A percentile compares a stretch with the other conserved stretches of the same genome.
Conservation (phyloP, 2,113 vertebrate genomes). For the Nothobranchius furzeri region DNA sequence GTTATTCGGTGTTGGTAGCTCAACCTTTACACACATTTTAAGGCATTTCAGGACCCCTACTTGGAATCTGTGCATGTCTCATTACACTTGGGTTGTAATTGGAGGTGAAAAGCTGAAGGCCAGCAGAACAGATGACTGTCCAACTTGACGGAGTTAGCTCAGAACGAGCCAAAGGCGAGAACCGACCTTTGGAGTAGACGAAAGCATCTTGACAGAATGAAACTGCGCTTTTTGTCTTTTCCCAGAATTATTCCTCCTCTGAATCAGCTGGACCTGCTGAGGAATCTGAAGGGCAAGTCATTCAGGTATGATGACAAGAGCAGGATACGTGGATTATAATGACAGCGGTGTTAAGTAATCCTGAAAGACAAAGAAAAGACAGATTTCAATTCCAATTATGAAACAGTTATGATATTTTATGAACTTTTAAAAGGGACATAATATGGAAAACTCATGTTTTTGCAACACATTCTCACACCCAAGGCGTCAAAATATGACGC, state of each 20-base stretch:
- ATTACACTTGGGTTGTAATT: slow-evolving; percentile 30
- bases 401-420: not conserved
- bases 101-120: slow-evolving; percentile 38
- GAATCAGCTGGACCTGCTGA: slow-evolving; percentile 94
- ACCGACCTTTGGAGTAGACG: slow-evolving; percentile 31
- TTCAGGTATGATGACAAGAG: slow-evolving; percentile 84
- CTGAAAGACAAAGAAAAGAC: not conserved
- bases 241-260: slow-evolving; percentile 92
- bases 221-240: slow-evolving; percentile 35
- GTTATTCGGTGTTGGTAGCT: not conserved
- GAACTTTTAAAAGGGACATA: too few species aligned
- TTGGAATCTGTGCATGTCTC: slow-evolving; percentile 2
- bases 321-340: not conserved
- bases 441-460: too few species aligned
- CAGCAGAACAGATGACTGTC: not conserved
- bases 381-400: not conserved
- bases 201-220: slow-evolving; percentile 15
- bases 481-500: too few species aligned
- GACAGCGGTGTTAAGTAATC: not conserved
- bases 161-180: not conserved
- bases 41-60: not conserved
- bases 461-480: too few species aligned
- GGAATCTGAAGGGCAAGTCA: slow-evolving; percentile 95
- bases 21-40: slow-evolving; percentile 15
- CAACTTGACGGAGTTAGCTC: slow-evolving; percentile 30